Evolutionary conservation across 2,888 invertebrate species (phyloP).

Genomic region (Aethes cnicana): DNA sequence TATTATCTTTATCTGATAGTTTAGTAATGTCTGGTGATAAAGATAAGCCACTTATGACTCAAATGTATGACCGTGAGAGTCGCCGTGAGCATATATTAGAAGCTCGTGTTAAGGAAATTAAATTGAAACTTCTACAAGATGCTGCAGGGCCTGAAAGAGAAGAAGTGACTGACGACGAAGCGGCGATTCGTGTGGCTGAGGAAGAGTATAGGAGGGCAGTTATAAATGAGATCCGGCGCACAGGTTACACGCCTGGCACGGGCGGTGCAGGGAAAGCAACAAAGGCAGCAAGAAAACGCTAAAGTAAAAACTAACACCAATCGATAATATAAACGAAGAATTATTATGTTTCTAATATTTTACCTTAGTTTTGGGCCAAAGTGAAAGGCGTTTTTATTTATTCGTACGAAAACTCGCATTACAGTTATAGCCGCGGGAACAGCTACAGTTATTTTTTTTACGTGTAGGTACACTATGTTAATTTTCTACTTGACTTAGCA

Average conservation of each 20-base stretch:
- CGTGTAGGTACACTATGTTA: no score
- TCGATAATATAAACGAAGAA: no score
- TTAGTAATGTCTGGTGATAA: slow-evolving; percentile 84
- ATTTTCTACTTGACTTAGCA: no score
- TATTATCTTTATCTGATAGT: slow-evolving; percentile 85
- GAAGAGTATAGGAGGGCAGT: slow-evolving; percentile 70
- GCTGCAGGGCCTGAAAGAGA: slow-evolving; percentile 38
- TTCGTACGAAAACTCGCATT: no score
- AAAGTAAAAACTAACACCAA: no score
- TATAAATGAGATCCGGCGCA: slow-evolving; percentile 42
- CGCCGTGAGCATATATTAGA: slow-evolving; percentile 94
- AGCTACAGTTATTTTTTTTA: no score
- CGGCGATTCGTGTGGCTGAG: slow-evolving; percentile 49
- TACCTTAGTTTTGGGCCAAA: no score
- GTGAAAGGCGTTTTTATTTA: no score
- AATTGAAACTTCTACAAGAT: slow-evolving; percentile 67
- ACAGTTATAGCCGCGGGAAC: no score
- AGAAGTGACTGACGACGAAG: slow-evolving; percentile 42
- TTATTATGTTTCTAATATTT: no score
- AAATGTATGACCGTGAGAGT: slow-evolving; percentile 92
- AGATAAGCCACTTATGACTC: slow-evolving; percentile 84
- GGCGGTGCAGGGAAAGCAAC: slow-evolving; percentile 7
- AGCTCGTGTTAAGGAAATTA: slow-evolving; percentile 90
- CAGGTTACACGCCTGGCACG: slow-evolving; percentile 29
- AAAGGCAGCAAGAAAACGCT: slow-evolving; percentile 26